These are phyloP conservation scores for Escarpia spicata DNA, from an alignment of 2,888 invertebrate genomes.

Conservation along the genomic window DNA sequence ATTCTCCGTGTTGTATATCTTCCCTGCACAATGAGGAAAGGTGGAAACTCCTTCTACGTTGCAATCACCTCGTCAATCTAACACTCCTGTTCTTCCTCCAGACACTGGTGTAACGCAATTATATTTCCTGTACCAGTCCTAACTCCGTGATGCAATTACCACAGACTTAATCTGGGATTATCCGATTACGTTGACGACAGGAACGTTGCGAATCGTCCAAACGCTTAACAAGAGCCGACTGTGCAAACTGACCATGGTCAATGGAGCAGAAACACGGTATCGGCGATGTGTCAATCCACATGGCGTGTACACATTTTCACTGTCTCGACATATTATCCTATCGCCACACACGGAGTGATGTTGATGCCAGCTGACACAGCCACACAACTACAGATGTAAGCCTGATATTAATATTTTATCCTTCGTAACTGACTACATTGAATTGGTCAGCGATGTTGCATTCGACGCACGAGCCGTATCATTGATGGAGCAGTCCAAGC, in stretches of 20 bases:
- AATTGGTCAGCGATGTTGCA: not conserved
- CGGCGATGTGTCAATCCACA: not conserved
- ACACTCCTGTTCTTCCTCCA: not conserved
- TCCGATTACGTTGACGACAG: not conserved
- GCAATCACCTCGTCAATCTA: not conserved
- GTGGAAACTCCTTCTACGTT: not conserved
- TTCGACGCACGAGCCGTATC: not conserved
- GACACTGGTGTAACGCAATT: not conserved
- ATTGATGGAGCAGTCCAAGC: not conserved
- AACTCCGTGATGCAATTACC: not conserved
- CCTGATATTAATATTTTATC: not conserved
- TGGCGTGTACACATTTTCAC: not conserved
- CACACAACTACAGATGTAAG: not conserved
- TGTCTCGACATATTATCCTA: not conserved
- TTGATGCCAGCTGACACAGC: not conserved
- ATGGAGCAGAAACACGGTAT: not conserved
- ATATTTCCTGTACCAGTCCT: not conserved
- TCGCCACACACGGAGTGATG: not conserved
- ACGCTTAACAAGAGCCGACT: not conserved
- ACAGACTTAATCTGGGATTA: not conserved
- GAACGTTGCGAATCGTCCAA: not conserved
- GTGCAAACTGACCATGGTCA: not conserved
- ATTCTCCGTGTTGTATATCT: not conserved
- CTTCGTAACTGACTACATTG: not conserved
- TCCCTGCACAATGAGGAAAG: not conserved